These are phyloP conservation scores for Coregonus ussuriensis DNA, from an alignment of 2,797 vertebrate genomes.

Conservation along the genomic window DNA sequence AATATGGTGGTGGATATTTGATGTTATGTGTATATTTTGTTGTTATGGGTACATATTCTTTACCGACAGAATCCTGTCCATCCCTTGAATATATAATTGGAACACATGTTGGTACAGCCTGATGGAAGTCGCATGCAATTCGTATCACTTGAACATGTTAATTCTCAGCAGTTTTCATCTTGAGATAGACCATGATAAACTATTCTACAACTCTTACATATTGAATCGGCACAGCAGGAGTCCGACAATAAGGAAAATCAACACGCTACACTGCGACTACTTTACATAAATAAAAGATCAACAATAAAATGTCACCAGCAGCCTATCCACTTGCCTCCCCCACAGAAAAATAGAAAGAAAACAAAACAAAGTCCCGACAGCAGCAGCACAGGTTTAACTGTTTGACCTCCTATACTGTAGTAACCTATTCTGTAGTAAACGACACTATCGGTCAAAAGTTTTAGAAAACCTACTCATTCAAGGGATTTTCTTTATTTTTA, in stretches of 20 bases:
- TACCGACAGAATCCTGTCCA: slow-evolving; percentile 17
- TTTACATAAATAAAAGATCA: neutral
- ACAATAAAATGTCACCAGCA: neutral
- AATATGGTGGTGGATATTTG: no score
- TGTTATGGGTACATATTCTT: neutral
- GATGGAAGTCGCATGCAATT: slow-evolving; percentile 12
- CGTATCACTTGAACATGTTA: neutral
- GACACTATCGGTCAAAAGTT: no score
- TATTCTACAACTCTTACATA: neutral
- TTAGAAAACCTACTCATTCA: no score
- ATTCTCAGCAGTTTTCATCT: neutral
- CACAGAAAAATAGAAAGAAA: neutral
- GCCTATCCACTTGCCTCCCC: neutral
- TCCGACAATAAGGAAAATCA: neutral
- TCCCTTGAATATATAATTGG: neutral
- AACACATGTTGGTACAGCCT: neutral
- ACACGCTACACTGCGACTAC: neutral
- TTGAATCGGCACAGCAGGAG: neutral
- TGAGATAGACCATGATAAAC: neutral
- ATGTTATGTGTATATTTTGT: neutral
- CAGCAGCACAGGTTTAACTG: neutral
- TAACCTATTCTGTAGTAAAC: neutral
- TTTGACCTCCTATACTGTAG: neutral
- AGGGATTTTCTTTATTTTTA: no score
- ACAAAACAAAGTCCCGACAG: neutral